phyloP scores from a whole-genome alignment of 2,113 vertebrate genomes.

The Platysternon megacephalum region DNA sequence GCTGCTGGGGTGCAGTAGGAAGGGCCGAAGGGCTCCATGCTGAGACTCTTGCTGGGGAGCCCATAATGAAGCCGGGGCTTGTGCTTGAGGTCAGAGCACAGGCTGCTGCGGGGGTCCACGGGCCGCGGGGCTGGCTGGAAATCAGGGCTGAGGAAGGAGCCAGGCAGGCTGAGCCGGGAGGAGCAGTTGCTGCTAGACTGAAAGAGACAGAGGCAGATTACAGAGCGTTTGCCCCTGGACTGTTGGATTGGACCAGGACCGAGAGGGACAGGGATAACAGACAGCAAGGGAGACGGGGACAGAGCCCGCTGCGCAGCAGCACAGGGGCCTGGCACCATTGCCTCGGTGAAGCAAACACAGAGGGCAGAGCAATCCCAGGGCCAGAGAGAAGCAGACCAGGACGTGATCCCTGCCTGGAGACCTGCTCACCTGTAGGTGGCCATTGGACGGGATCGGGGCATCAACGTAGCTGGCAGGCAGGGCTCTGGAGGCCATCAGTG shows the following conservation, averaged over 20 bases:
- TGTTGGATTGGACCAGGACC: neutral
- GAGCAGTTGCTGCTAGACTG: conserved; percentile 65
- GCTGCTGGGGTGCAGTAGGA: neutral
- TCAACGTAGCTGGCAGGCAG: neutral
- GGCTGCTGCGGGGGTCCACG: conserved; percentile 35
- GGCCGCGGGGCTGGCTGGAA: conserved; percentile 49
- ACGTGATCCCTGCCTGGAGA: neutral
- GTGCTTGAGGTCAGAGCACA: conserved; percentile 38
- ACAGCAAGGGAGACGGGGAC: neutral
- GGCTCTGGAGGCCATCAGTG: conserved; percentile 12
- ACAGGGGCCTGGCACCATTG: neutral
- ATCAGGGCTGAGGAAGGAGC: conserved; percentile 51
- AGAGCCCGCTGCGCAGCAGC: neutral
- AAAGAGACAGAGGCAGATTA: neutral
- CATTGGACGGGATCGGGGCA: neutral
- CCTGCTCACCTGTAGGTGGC: conserved; percentile 73
- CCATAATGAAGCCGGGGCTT: conserved; percentile 56
- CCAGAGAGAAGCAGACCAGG: neutral
- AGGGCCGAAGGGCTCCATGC: neutral
- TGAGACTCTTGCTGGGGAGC: conserved; percentile 39
- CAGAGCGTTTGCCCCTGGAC: too few relatives aligned
- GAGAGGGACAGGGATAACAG: neutral
- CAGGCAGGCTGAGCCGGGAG: conserved; percentile 57
- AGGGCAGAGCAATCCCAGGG: neutral
- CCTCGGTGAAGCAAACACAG: neutral